These are phyloP conservation scores for Oedothorax gibbosus DNA, from an alignment of 1,140 invertebrate species.

Conservation along the genomic window DNA sequence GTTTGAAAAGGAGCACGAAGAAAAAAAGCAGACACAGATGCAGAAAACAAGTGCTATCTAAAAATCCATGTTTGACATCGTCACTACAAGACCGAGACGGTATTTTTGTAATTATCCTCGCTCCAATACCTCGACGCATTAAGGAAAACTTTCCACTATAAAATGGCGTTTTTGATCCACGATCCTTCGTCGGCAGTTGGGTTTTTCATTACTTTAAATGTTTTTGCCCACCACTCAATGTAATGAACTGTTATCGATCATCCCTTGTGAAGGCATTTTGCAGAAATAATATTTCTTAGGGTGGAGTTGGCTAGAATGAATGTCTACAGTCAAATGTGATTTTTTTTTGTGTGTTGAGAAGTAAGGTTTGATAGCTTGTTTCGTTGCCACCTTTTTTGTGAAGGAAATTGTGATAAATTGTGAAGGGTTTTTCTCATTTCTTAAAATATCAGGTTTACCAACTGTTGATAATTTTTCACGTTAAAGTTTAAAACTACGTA, in stretches of 20 bases:
- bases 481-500: too few species aligned
- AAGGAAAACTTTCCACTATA: conserved; percentile 56
- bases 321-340: conserved; percentile 33
- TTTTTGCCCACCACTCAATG: conserved; percentile 58
- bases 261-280: conserved; percentile 10
- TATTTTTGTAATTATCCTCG: conserved; percentile 57
- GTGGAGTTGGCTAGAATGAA: conserved; percentile 20
- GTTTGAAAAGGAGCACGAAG: too few species aligned
- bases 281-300: conserved; percentile 45
- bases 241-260: conserved; percentile 60
- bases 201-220: conserved; percentile 61
- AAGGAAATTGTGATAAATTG: conserved; percentile 8
- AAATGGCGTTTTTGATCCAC: conserved; percentile 45
- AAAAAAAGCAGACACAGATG: too few species aligned
- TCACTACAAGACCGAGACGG: background rate
- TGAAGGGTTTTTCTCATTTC: conserved; percentile 15
- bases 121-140: conserved; percentile 42
- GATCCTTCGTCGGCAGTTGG: conserved; percentile 2
- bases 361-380: conserved; percentile 22
- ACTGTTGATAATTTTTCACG: too few species aligned
- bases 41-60: too few species aligned
- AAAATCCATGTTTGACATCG: too few species aligned
- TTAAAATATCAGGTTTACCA: conserved; percentile 3
- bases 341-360: background rate
- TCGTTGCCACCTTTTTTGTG: background rate